Evolutionary conservation across 1,140 invertebrate species (phyloP).

Genomic region (Aphis craccivora): DNA sequence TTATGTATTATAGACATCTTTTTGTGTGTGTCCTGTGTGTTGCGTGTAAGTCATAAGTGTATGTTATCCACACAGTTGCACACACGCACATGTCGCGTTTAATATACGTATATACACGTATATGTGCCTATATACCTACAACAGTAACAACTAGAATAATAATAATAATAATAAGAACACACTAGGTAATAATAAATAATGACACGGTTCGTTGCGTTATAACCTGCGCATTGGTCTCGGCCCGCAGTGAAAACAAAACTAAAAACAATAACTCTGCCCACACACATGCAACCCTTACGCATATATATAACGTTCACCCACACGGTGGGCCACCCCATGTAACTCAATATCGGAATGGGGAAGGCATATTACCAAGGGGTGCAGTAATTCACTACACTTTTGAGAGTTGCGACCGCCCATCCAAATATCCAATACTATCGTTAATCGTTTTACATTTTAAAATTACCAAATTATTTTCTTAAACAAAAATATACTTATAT

Average conservation of each 20-base stretch:
- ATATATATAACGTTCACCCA: not conserved
- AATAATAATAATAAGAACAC: conserved; percentile 6
- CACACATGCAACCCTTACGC: not conserved
- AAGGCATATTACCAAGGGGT: no score
- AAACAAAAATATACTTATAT: no score
- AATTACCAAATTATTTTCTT: no score
- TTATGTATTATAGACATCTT: not conserved
- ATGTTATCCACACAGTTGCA: not conserved
- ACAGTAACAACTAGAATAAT: not conserved
- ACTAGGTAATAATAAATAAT: conserved; percentile 33
- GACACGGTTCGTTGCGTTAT: conserved; percentile 45
- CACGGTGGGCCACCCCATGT: not conserved
- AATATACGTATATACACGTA: not conserved
- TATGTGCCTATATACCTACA: not conserved
- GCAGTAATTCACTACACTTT: no score
- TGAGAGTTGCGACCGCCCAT: no score
- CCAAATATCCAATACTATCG: no score
- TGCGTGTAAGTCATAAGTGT: conserved; percentile 2
- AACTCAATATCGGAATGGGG: no score
- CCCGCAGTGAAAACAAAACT: not conserved
- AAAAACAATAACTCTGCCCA: not conserved
- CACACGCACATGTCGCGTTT: conserved; percentile 28
- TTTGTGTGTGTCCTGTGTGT: not conserved
- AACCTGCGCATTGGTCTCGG: conserved; percentile 46
- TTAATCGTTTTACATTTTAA: no score